These are phyloP conservation scores for Lamellibrachia luymesi DNA, from an alignment of 1,140 invertebrate genomes.

Conservation along the genomic window DNA sequence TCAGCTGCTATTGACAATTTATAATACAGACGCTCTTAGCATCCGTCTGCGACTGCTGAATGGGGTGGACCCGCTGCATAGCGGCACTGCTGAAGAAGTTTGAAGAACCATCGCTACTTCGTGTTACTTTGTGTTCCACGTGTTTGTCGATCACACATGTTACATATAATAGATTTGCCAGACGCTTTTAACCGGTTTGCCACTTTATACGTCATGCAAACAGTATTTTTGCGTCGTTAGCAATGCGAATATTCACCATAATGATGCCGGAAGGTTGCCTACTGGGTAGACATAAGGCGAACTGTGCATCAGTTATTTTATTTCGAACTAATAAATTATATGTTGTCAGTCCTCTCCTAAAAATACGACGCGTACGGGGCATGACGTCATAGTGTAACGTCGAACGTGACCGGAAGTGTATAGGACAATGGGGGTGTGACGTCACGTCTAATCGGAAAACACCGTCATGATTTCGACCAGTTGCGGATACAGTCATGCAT, in stretches of 20 bases:
- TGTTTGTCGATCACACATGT: not conserved
- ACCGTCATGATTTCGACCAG: not conserved
- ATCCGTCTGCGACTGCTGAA: not conserved
- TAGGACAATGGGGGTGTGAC: not conserved
- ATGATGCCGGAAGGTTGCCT: not conserved
- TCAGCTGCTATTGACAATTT: not conserved
- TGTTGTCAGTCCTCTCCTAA: not conserved
- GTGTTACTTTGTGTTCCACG: not conserved
- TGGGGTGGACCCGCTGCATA: not conserved
- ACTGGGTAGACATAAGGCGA: not conserved
- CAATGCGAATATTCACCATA: too few relatives aligned
- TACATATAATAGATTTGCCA: not conserved
- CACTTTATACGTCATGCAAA: too few relatives aligned
- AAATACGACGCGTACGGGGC: too few relatives aligned
- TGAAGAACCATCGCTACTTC: not conserved
- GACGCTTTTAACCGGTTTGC: not conserved
- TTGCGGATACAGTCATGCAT: not conserved
- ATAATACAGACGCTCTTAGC: not conserved
- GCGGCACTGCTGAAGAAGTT: not conserved
- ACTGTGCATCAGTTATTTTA: not conserved
- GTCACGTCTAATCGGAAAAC: not conserved
- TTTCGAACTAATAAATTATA: not conserved
- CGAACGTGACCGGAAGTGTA: not conserved
- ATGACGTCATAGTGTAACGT: not conserved
- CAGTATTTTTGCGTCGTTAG: too few relatives aligned